Conservation (phyloP, 2,113 vertebrate genomes). For the Dromas ardeola region DNA sequence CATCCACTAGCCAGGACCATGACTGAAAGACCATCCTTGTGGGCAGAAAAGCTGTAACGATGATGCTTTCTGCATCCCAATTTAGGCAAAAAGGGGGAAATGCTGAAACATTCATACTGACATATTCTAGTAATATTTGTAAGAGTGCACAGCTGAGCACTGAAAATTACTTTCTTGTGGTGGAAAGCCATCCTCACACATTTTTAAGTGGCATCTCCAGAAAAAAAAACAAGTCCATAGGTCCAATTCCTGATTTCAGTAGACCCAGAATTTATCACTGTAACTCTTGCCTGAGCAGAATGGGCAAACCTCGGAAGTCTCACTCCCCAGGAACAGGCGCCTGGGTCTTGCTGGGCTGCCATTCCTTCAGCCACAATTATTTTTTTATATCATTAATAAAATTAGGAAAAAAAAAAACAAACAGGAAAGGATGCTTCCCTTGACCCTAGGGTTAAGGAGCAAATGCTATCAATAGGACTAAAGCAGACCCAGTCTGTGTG, state of each 20-base stretch:
- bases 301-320: neutral
- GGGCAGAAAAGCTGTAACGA: neutral
- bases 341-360: neutral
- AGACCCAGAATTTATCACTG: neutral
- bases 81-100: neutral
- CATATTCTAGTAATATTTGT: neutral
- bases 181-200: neutral
- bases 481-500: neutral
- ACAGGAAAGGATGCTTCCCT: neutral
- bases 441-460: neutral
- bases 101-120: neutral
- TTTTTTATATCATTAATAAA: neutral
- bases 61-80: neutral
- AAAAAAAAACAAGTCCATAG: neutral
- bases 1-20: neutral
- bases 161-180: neutral
- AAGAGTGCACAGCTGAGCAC: neutral
- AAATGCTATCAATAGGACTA: neutral
- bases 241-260: neutral
- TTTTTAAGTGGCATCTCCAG: neutral
- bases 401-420: neutral
- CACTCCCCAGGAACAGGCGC: neutral
- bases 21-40: neutral
- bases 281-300: neutral
- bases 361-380: neutral